A percentile compares a stretch with the other conserved stretches of the same genome.
Evolutionary conservation across 2,888 invertebrate species (phyloP).

Genomic region (Apotomis betuletana): DNA sequence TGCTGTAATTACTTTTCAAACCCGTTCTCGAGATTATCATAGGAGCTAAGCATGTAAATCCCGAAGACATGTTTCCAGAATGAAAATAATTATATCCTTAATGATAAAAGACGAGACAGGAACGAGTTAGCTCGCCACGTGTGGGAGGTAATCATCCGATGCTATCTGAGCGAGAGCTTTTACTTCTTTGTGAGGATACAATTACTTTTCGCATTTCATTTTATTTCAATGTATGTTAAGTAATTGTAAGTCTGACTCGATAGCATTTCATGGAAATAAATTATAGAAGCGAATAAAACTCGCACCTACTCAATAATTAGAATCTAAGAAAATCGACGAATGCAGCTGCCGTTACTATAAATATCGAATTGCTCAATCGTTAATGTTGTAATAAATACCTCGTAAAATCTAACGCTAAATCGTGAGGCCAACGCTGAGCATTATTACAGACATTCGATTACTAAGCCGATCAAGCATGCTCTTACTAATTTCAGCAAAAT

Average conservation of each 20-base stretch:
- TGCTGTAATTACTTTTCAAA: constrained; percentile 25
- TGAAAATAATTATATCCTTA: constrained; percentile 53
- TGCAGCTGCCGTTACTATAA: constrained; percentile 60
- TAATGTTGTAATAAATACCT: constrained; percentile 60
- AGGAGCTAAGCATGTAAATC: constrained; percentile 33
- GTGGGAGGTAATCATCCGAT: constrained; percentile 71
- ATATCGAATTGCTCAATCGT: constrained; percentile 56
- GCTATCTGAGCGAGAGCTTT: constrained; percentile 62
- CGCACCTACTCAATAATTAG: constrained; percentile 48
- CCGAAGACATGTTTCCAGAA: constrained; percentile 30
- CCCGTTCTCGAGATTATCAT: constrained; percentile 20
- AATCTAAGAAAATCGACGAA: constrained; percentile 52
- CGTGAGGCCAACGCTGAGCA: constrained; percentile 50
- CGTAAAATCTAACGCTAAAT: constrained; percentile 58
- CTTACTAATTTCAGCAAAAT: background rate
- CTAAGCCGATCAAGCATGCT: constrained; percentile 14
- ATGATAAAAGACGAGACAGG: constrained; percentile 69
- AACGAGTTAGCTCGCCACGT: constrained; percentile 60
- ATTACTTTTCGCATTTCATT: constrained; percentile 14
- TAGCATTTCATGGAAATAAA: constrained; percentile 12
- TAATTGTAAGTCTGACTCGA: constrained; percentile 2
- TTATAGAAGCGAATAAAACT: constrained; percentile 26
- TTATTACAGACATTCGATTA: constrained; percentile 35
- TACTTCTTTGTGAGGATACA: constrained; percentile 46
- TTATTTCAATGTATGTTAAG: constrained; percentile 5